phyloP scores from a whole-genome alignment of 2,797 vertebrate genomes.

The Hephaestus fuliginosus region DNA sequence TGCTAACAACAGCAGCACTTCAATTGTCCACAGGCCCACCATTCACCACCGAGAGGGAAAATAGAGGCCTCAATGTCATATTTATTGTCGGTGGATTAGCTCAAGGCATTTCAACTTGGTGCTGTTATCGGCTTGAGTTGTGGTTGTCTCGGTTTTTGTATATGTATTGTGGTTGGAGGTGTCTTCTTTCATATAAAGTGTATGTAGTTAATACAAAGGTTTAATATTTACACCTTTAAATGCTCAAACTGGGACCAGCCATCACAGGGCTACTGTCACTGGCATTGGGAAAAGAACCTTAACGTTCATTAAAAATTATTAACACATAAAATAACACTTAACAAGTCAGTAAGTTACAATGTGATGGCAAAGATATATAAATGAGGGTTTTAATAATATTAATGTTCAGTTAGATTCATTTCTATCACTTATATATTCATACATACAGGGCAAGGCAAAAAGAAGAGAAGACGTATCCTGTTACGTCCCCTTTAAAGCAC shows the following conservation, averaged over 20 bases:
- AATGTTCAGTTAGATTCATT: not conserved
- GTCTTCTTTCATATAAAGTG: not conserved
- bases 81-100: conserved; percentile 18
- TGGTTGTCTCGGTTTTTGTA: not conserved
- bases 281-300: conserved; percentile 25
- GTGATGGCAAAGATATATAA: not conserved
- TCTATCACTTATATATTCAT: not conserved
- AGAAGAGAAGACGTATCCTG: not conserved
- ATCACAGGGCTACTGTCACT: not conserved
- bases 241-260: conserved; percentile 7
- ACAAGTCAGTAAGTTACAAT: conserved; percentile 27
- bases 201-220: not conserved
- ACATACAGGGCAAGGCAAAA: not conserved
- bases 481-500: not conserved
- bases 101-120: conserved; percentile 11
- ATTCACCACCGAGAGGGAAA: conserved; percentile 9
- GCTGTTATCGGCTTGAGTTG: conserved; percentile 13
- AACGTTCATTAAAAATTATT: conserved; percentile 48
- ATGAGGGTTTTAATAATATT: no score
- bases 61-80: conserved; percentile 9
- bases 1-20: conserved; percentile 11
- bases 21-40: not conserved
- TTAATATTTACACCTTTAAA: conserved; percentile 5
- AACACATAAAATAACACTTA: conserved; percentile 13
- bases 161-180: not conserved